Conservation (phyloP, 2,888 invertebrate species). For the Hemithea aestivaria region DNA sequence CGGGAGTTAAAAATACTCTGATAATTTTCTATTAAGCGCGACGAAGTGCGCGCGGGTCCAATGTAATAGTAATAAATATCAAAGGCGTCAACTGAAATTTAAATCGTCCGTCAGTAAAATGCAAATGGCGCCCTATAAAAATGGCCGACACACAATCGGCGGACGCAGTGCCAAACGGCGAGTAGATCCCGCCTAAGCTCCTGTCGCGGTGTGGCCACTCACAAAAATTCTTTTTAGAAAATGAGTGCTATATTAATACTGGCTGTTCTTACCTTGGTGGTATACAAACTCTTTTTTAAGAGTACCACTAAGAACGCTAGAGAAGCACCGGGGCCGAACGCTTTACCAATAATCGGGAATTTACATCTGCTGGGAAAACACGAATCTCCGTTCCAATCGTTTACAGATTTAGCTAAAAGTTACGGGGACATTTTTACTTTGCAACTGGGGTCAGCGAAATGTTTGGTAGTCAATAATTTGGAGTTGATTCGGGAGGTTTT, state of each 20-base stretch:
- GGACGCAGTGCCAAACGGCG: slow-evolving; percentile 37
- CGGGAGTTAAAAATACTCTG: too few species aligned
- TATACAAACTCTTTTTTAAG: slow-evolving; percentile 52
- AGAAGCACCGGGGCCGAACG: slow-evolving; percentile 82
- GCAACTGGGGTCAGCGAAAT: slow-evolving; percentile 82
- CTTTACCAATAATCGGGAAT: slow-evolving; percentile 84
- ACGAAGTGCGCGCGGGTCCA: too few species aligned
- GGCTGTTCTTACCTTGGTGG: slow-evolving; percentile 42
- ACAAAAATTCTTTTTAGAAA: slow-evolving; percentile 54
- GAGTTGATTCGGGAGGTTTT: slow-evolving; percentile 86
- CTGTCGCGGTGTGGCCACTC: slow-evolving; percentile 56
- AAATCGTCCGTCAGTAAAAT: slow-evolving; percentile 27
- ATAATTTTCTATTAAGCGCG: too few species aligned
- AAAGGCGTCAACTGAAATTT: too few species aligned
- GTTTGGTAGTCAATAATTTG: slow-evolving; percentile 87
- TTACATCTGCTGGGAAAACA: slow-evolving; percentile 82
- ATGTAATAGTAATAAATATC: too few species aligned
- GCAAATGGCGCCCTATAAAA: slow-evolving; percentile 46
- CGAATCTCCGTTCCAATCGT: slow-evolving; percentile 85
- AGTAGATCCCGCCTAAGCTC: slow-evolving; percentile 55
- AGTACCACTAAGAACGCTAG: slow-evolving; percentile 42
- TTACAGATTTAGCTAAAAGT: slow-evolving; percentile 82
- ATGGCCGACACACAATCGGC: slow-evolving; percentile 15
- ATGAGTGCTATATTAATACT: slow-evolving; percentile 65
- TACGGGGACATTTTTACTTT: slow-evolving; percentile 87